A percentile compares a stretch with the other conserved stretches of the same genome.
Conservation (phyloP, 1,140 invertebrate genomes). For the Temnothorax nylanderi region DNA sequence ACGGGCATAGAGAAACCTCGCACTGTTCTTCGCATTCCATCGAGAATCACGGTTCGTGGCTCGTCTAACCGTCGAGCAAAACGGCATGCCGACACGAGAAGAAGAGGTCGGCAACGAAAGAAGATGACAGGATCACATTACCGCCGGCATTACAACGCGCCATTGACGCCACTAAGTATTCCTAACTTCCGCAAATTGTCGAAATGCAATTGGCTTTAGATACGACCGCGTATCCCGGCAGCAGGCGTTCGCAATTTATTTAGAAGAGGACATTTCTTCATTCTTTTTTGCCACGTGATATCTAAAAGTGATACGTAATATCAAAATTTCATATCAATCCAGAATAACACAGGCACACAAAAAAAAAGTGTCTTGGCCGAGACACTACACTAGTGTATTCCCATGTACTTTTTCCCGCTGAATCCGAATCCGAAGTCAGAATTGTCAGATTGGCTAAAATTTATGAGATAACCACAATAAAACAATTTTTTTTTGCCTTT, state of each 20-base stretch:
- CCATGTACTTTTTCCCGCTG: too few relatives aligned
- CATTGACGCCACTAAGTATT: slow-evolving; percentile 61
- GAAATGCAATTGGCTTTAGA: slow-evolving; percentile 56
- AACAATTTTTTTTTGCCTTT: too few relatives aligned
- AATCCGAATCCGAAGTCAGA: too few relatives aligned
- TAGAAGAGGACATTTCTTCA: background rate
- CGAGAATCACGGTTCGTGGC: slow-evolving; percentile 68
- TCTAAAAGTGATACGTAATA: background rate
- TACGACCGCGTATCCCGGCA: background rate
- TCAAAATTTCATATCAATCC: background rate
- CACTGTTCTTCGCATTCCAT: slow-evolving; percentile 74
- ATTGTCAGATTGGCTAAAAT: too few relatives aligned
- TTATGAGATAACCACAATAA: too few relatives aligned
- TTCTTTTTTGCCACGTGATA: background rate
- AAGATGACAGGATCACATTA: slow-evolving; percentile 43
- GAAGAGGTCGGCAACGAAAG: slow-evolving; percentile 25
- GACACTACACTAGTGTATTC: too few relatives aligned
- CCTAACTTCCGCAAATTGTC: slow-evolving; percentile 37
- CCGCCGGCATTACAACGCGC: slow-evolving; percentile 44
- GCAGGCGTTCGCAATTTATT: background rate
- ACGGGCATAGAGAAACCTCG: slow-evolving; percentile 59
- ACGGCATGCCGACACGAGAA: slow-evolving; percentile 54
- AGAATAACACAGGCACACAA: too few relatives aligned
- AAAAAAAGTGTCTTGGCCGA: too few relatives aligned
- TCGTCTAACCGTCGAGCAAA: slow-evolving; percentile 64